These are phyloP conservation scores for Lateolabrax maculatus DNA, from an alignment of 2,797 vertebrate genomes.

Conservation along the genomic window DNA sequence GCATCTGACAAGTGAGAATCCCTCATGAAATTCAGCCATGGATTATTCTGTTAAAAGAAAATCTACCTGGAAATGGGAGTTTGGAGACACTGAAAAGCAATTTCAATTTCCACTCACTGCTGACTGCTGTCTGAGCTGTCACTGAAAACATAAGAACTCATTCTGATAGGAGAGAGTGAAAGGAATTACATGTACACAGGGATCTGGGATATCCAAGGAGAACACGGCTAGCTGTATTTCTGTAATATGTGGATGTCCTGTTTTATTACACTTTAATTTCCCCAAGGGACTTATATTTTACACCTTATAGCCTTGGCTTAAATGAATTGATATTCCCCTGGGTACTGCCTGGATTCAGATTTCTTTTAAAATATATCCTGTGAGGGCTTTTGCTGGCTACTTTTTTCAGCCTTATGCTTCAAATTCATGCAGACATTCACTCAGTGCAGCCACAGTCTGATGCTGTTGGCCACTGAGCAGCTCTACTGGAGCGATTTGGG, in stretches of 20 bases:
- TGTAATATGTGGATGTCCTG: constrained; percentile 66
- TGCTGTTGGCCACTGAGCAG: constrained; percentile 70
- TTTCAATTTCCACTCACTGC: constrained; percentile 50
- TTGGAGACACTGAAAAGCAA: constrained; percentile 47
- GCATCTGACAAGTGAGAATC: constrained; percentile 27
- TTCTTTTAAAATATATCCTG: constrained; percentile 50
- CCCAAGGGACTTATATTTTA: constrained; percentile 63
- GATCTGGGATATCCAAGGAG: constrained; percentile 50
- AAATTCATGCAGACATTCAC: constrained; percentile 69
- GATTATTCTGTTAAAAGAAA: constrained; percentile 38
- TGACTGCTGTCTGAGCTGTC: constrained; percentile 55
- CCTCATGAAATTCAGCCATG: constrained; percentile 33
- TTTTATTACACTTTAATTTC: constrained; percentile 75
- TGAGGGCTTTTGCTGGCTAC: constrained; percentile 35
- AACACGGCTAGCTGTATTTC: constrained; percentile 47
- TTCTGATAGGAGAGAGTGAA: constrained; percentile 42
- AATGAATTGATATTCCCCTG: constrained; percentile 58
- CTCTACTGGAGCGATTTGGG: constrained; percentile 70
- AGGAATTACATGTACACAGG: constrained; percentile 56
- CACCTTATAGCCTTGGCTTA: constrained; percentile 53
- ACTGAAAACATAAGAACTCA: constrained; percentile 42
- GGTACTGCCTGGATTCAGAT: constrained; percentile 54
- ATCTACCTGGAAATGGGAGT: constrained; percentile 47
- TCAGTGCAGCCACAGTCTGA: constrained; percentile 61
- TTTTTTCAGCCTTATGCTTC: constrained; percentile 50